phyloP scores from a whole-genome alignment of 2,888 invertebrate species.

The Stegophylla sp. region DNA sequence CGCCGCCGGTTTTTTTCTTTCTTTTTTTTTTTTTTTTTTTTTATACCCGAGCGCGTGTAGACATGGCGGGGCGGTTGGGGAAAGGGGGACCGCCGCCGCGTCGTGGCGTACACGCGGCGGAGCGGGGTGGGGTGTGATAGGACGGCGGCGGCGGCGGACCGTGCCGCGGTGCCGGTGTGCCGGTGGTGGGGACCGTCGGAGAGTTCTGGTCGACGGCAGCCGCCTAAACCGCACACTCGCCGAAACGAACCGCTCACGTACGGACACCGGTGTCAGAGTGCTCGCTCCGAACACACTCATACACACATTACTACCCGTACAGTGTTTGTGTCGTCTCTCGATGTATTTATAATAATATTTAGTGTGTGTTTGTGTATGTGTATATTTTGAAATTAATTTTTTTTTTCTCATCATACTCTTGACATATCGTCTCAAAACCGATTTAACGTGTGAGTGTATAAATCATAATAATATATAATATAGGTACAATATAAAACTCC shows the following conservation, averaged over 20 bases:
- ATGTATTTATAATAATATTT: neutral
- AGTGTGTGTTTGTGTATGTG: neutral
- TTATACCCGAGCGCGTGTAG: conserved; percentile 20
- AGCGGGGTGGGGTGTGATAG: neutral
- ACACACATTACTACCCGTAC: conserved; percentile 1
- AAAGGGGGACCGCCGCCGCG: neutral
- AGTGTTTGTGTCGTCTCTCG: neutral
- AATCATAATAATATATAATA: no score
- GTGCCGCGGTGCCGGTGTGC: conserved; percentile 1
- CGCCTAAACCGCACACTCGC: conserved; percentile 55
- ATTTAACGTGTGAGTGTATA: neutral
- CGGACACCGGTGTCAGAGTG: conserved; percentile 52
- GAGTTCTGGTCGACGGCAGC: conserved; percentile 49
- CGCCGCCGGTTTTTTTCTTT: conserved; percentile 41
- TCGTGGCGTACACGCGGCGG: neutral
- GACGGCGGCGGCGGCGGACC: neutral
- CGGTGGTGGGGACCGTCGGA: conserved; percentile 15
- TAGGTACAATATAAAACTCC: no score
- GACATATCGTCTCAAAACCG: neutral
- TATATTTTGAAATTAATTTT: neutral
- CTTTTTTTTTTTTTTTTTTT: conserved; percentile 35
- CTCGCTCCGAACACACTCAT: neutral
- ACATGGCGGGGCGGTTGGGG: conserved; percentile 1
- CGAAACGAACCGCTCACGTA: conserved; percentile 59
- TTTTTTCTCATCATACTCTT: neutral